Conservation (phyloP, 35 echinoderm and acorn worm genomes). For the Ophiothrix spiculata region DNA sequence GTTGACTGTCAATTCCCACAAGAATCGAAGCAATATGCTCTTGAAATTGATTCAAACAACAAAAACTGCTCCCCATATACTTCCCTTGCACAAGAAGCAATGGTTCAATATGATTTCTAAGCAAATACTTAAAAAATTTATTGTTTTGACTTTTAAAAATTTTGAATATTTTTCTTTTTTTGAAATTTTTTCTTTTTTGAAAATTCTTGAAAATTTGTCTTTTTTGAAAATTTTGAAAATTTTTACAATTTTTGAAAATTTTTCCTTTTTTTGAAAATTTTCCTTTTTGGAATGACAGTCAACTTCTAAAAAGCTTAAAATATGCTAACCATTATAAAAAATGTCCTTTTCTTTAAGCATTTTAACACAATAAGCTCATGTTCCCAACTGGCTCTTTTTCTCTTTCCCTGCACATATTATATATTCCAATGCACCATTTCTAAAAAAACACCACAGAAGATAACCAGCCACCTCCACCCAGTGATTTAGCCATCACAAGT, state of each 20-base stretch:
- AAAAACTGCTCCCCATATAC: too few relatives aligned
- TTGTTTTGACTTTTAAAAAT: background rate
- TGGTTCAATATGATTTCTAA: too few relatives aligned
- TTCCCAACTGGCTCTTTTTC: background rate
- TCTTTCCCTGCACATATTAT: background rate
- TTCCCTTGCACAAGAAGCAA: too few relatives aligned
- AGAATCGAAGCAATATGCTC: too few relatives aligned
- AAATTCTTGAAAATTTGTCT: background rate
- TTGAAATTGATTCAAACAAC: too few relatives aligned
- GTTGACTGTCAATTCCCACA: too few relatives aligned
- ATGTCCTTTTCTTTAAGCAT: background rate
- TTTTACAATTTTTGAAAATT: background rate
- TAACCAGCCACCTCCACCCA: conserved; percentile 32
- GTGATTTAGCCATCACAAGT: conserved; percentile 2
- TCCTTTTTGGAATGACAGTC: background rate
- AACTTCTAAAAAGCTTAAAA: background rate
- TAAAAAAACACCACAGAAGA: conserved; percentile 38
- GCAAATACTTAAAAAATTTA: background rate
- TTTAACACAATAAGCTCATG: background rate
- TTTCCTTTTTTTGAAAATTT: background rate
- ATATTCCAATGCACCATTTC: background rate
- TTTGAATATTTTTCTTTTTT: background rate
- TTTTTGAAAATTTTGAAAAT: background rate
- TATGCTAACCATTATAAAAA: background rate
- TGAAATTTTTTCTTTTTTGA: background rate